Evolutionary conservation across 2,888 invertebrate species (phyloP).

Genomic region (Aphodius sticticus): DNA sequence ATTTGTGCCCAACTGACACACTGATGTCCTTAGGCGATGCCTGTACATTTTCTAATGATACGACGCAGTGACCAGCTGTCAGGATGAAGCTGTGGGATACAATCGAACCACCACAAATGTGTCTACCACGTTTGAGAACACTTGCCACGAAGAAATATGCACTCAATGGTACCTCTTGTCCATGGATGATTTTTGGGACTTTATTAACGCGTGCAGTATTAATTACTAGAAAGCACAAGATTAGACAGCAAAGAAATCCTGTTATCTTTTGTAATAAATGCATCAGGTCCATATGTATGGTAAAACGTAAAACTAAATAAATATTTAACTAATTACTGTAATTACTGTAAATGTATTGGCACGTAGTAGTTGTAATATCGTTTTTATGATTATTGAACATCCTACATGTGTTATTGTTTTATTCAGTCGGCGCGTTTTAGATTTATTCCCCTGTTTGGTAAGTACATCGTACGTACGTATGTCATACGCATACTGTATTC

Average conservation of each 20-base stretch:
- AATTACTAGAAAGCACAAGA: no score
- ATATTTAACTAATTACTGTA: no score
- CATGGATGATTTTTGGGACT: background rate
- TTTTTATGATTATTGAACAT: background rate
- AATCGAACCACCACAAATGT: slow-evolving; percentile 16
- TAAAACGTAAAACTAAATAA: background rate
- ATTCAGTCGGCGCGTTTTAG: background rate
- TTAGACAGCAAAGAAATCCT: background rate
- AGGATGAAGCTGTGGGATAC: background rate
- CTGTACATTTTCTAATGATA: background rate
- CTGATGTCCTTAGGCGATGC: background rate
- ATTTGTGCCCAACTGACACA: background rate
- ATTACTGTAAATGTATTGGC: no score
- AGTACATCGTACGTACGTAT: no score
- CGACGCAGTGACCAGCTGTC: slow-evolving; percentile 11
- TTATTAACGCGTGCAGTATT: background rate
- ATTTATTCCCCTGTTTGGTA: no score
- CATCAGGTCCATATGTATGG: background rate
- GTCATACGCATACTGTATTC: no score
- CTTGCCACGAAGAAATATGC: background rate
- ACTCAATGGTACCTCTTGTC: background rate
- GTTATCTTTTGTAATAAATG: background rate
- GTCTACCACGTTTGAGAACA: background rate
- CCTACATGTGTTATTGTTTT: background rate
- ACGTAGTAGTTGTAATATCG: background rate